phyloP scores from a whole-genome alignment of 2,797 vertebrate species.

The Oreortyx pictus region DNA sequence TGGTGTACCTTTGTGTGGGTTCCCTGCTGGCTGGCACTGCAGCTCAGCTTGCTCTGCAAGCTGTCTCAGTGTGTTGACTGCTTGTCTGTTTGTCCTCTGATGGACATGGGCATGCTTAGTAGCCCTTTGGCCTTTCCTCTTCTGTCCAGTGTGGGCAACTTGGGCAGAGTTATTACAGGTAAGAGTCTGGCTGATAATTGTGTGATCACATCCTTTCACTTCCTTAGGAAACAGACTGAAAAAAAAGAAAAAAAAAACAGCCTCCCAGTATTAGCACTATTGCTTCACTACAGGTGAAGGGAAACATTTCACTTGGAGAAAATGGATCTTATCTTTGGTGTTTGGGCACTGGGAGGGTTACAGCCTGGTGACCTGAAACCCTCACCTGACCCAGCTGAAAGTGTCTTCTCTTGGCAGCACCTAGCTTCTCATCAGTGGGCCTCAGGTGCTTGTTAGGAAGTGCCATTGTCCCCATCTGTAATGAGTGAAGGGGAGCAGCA shows the following conservation, averaged over 20 bases:
- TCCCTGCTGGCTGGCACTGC: constrained; percentile 33
- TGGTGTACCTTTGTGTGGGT: constrained; percentile 25
- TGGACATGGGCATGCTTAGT: not conserved
- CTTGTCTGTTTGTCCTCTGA: constrained; percentile 23
- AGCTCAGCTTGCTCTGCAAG: constrained; percentile 16
- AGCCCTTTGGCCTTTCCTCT: constrained; percentile 49
- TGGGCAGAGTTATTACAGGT: constrained; percentile 24
- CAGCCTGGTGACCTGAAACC: not conserved
- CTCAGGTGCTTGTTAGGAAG: not conserved
- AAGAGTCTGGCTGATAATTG: not conserved
- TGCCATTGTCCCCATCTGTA: not conserved
- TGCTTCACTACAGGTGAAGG: not conserved
- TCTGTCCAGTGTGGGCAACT: constrained; percentile 11
- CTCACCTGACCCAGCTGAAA: not conserved
- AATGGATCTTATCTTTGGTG: not conserved
- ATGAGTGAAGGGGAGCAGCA: not conserved
- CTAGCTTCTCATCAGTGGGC: not conserved
- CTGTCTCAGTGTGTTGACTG: constrained; percentile 12
- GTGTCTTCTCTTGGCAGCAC: not conserved
- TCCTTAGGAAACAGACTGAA: not conserved
- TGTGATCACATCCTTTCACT: constrained; percentile 9
- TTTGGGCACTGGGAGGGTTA: not conserved
- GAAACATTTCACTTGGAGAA: not conserved
- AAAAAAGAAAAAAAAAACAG: rapidly evolving
- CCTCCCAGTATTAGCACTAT: not conserved